Evolutionary conservation across 2,113 vertebrate genomes (phyloP).

Genomic region (Engraulis encrasicolus): DNA sequence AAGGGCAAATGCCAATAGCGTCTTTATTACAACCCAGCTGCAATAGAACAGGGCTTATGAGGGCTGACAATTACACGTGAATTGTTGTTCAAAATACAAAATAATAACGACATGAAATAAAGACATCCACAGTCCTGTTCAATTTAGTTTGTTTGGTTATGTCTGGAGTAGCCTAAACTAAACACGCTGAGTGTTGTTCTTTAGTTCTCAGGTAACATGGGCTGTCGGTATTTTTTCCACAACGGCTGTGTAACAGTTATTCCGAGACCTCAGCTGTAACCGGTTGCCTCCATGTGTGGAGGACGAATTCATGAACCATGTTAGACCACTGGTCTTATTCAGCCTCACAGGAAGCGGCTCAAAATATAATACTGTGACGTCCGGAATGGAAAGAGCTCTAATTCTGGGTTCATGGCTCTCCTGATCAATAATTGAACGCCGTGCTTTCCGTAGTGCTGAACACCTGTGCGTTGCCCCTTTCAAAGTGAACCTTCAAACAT

Average conservation of each 20-base stretch:
- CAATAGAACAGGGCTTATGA: not conserved
- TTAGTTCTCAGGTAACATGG: not conserved
- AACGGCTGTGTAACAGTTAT: too few species aligned
- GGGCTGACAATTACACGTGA: not conserved
- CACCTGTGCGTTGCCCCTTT: slow-evolving; percentile 33
- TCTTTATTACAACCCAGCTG: not conserved
- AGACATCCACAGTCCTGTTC: not conserved
- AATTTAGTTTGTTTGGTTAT: not conserved
- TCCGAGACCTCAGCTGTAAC: not conserved
- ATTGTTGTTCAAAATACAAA: not conserved
- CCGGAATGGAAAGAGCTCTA: slow-evolving; percentile 11
- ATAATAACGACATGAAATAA: not conserved
- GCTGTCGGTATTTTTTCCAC: not conserved
- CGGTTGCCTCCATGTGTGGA: not conserved
- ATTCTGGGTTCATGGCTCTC: slow-evolving; percentile 9
- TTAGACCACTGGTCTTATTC: slow-evolving; percentile 2
- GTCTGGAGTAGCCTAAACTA: not conserved
- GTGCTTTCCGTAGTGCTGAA: slow-evolving; percentile 23
- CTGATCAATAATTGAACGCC: slow-evolving; percentile 39
- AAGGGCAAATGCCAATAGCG: not conserved
- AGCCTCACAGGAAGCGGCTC: slow-evolving; percentile 34
- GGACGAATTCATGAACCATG: not conserved
- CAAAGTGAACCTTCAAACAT: slow-evolving; percentile 5
- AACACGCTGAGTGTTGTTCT: not conserved
- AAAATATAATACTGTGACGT: slow-evolving; percentile 28